Percentiles rank a stretch among this genome's conserved stretches.
Conservation (phyloP, 2,113 vertebrate species). For the Burhinus bistriatus region DNA sequence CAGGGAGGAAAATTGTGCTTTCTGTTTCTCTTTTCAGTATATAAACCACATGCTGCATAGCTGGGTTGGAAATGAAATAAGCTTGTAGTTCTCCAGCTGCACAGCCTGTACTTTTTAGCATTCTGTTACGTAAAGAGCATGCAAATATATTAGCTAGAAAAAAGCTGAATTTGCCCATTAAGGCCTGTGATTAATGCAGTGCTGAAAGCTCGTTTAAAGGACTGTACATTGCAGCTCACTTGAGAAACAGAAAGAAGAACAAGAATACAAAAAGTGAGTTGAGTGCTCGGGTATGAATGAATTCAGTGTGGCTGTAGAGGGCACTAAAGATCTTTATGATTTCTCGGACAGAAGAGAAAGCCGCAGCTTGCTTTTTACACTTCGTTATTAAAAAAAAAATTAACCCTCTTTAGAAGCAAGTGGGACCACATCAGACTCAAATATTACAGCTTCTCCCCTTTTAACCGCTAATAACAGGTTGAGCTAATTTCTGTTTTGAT, state of each 20-base stretch:
- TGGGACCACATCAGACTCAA: constrained; percentile 28
- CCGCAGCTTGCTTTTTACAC: not conserved
- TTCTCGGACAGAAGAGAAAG: not conserved
- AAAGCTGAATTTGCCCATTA: constrained; percentile 32
- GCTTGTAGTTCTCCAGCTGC: constrained; percentile 21
- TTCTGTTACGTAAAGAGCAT: not conserved
- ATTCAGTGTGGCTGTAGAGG: constrained; percentile 41
- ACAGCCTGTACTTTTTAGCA: not conserved
- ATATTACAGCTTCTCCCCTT: constrained; percentile 43
- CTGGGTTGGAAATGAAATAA: not conserved
- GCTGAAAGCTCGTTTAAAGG: constrained; percentile 56
- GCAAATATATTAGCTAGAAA: not conserved
- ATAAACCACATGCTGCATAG: not conserved
- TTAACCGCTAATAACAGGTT: constrained; percentile 23
- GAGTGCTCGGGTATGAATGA: not conserved
- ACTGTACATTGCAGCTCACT: constrained; percentile 1
- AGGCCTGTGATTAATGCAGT: constrained; percentile 55
- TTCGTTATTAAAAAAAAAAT: not conserved
- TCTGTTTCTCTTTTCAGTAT: not conserved
- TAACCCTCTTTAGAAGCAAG: constrained; percentile 37
- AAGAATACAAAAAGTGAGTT: not conserved
- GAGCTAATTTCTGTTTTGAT: constrained; percentile 38
- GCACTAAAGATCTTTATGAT: constrained; percentile 61
- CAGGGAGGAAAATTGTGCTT: constrained; percentile 14
- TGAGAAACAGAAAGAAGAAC: not conserved